Evolutionary conservation across 2,888 invertebrate species (phyloP), one percentile per base, ranked within the genome.

Genomic region (Ochropacha duplaris): DNA sequence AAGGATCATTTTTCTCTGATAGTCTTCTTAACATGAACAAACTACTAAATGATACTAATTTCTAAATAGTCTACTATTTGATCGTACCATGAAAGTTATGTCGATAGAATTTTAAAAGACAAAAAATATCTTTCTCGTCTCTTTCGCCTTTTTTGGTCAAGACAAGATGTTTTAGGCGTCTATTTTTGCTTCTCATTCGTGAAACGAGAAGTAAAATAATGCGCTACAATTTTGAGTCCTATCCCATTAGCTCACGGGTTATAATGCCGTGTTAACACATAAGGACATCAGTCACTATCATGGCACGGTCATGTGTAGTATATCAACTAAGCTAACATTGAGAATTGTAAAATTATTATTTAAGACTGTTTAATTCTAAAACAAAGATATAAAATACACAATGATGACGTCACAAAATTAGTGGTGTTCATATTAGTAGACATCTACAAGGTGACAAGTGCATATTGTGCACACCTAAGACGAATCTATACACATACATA

Each of bases 391-490:
- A 28, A 31, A 55, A 63, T 56, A 66, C 62, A 65, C 64, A 71
- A 69, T 63, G 74, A 71, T 68, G 74, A 83, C 78, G 73, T 77
- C 79, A 83, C 80, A 78, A 66, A 76, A 79, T 86, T 88, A 89
- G 84, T 88, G 73, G 78, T 84, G 78, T 78, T 66, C 74, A 71
- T 68, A 82, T 88, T 88, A 87, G 86, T 88, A 68, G 78, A 86
- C 84, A 74, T 74, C 84, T 83, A 87, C 84, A 71, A 65, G 84
- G 88, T 81, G 81, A 72, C 62, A 69, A 74, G 88, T 87, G 88
- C 83, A 59, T 64, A 64, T 63, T 70, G 87, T 86, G 86, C 79
- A 83, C 74, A 73, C 65, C 68, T 74, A 67, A 64, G 34, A 31
- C 52, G 16, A 54, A 54, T 28, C 50, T 51, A 50, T 57, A 59